Percentiles rank a stretch among this genome's conserved stretches.
These are phyloP conservation scores for Cyclophora punctaria DNA, from an alignment of 2,888 invertebrate genomes.

Conservation along the genomic window DNA sequence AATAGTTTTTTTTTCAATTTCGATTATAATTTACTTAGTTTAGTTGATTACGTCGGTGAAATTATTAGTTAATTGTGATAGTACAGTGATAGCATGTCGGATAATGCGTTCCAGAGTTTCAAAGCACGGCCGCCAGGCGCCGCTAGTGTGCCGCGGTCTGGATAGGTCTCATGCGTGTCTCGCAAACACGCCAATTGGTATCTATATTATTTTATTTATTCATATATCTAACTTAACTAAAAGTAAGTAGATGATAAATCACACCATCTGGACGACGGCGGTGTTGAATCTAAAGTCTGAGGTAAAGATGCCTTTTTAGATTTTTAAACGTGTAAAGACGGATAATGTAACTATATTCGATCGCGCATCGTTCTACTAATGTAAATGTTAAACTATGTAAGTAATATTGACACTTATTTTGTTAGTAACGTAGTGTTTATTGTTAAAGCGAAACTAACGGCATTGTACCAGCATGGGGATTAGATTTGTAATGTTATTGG, in stretches of 20 bases:
- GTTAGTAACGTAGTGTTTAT: conserved; percentile 59
- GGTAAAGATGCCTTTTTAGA: conserved; percentile 75
- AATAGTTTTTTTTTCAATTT: conserved; percentile 58
- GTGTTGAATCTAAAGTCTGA: conserved; percentile 74
- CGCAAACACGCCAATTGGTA: conserved; percentile 49
- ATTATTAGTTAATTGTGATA: conserved; percentile 72
- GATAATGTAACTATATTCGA: conserved; percentile 56
- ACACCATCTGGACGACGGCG: conserved; percentile 64
- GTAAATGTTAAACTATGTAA: conserved; percentile 59
- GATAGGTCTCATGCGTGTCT: conserved; percentile 39
- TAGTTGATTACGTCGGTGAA: conserved; percentile 56
- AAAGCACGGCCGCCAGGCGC: not conserved
- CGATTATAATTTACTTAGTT: conserved; percentile 51
- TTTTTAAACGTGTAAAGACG: conserved; percentile 65
- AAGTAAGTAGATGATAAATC: conserved; percentile 61
- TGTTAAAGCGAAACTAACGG: conserved; percentile 60
- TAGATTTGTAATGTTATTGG: conserved; percentile 69
- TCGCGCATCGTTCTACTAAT: conserved; percentile 68
- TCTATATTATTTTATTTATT: conserved; percentile 68
- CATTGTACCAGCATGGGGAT: conserved; percentile 60
- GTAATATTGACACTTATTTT: conserved; percentile 72
- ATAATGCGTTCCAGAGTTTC: conserved; percentile 16
- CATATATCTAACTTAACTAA: conserved; percentile 58
- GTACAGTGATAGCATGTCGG: conserved; percentile 55
- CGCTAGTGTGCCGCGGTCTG: conserved; percentile 10